Base-by-base conservation (phyloP, 2,888 invertebrate genomes). In the Stegana nigrithorax region DNA sequence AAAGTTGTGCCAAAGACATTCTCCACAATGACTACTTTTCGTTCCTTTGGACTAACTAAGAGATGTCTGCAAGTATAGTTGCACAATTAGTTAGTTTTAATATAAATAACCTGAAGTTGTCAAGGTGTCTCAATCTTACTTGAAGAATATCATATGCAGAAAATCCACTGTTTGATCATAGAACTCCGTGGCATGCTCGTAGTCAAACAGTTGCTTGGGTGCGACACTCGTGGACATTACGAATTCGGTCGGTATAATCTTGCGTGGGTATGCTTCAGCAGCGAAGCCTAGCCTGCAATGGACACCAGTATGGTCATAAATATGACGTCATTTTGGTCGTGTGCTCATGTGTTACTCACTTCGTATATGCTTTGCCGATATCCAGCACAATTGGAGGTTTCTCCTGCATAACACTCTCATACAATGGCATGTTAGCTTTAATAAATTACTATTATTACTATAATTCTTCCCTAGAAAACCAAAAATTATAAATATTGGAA, bases 1-100 rank as follows among this genome's bases (percentile, higher is more conserved):
- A 90, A 85, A 0, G 94, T 93, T 3, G 91, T 93, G 29, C 93
- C 91, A 19, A 98, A 88, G 10, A 97, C 87, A 4, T 95, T 96
- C 86, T 98, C 98, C 19, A 98, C 92, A 27, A 98, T 89, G 4
- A 98, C 92, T 32, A 98, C 91, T 82, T 94, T 92, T 21, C 96
- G 89, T 78, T 96, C 97, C 85, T 97, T 97, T 0, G 98, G 97
- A 81, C 94, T 97, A 50, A 96, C 92, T 53, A 97, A 87, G 27
- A 96, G 89, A 83, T 96, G 91, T 74, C 96, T 96, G 81, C n/a
- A n/a, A n/a, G n/a, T n/a, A 47, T n/a, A 23, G n/a, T n/a, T 21
- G 21, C 47, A 10, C 8, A 10, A 4, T 21, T 19, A 17, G 1
- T n/a, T n/a, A 25, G n/a, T n/a, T 47, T 6, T 47, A 25, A 21